phyloP scores from a whole-genome alignment of 2,888 invertebrate genomes.

The Blastobasis adustella region DNA sequence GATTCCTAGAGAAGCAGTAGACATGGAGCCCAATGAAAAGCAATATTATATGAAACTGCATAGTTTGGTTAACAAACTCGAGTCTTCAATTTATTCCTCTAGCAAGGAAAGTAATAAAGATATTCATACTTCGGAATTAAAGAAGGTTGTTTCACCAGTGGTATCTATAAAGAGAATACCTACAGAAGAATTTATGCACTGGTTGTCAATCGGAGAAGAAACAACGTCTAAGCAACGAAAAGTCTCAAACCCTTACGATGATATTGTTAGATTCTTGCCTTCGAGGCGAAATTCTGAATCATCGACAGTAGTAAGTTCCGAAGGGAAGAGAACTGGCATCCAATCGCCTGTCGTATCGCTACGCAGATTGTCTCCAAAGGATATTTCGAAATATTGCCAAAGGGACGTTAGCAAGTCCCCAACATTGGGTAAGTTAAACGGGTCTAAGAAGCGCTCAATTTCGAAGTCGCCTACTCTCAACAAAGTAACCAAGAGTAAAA shows the following conservation, averaged over 20 bases:
- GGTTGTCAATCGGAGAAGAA: background rate
- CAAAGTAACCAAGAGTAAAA: background rate
- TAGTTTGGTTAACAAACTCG: conserved; percentile 1
- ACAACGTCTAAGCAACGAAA: background rate
- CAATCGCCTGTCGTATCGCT: conserved; percentile 25
- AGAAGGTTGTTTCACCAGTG: background rate
- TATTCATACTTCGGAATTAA: background rate
- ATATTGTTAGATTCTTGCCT: conserved; percentile 17
- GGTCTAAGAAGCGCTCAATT: too few relatives aligned
- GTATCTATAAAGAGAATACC: background rate
- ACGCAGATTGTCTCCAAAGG: conserved; percentile 25
- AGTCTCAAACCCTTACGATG: conserved; percentile 14
- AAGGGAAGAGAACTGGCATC: too few relatives aligned
- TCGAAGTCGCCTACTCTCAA: too few relatives aligned
- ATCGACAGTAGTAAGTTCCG: background rate
- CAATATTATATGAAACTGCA: conserved; percentile 37
- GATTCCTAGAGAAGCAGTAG: conserved; percentile 32
- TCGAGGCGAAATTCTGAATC: conserved; percentile 13
- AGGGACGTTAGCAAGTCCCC: too few relatives aligned
- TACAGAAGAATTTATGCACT: background rate
- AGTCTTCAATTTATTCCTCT: too few relatives aligned
- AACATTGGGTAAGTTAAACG: too few relatives aligned
- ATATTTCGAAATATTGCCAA: conserved; percentile 14
- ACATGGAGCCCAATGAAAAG: conserved; percentile 29
- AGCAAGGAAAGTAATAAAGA: background rate